Base-by-base conservation (phyloP, 2,888 invertebrate genomes). In the Melikaiella ostensackeni region DNA sequence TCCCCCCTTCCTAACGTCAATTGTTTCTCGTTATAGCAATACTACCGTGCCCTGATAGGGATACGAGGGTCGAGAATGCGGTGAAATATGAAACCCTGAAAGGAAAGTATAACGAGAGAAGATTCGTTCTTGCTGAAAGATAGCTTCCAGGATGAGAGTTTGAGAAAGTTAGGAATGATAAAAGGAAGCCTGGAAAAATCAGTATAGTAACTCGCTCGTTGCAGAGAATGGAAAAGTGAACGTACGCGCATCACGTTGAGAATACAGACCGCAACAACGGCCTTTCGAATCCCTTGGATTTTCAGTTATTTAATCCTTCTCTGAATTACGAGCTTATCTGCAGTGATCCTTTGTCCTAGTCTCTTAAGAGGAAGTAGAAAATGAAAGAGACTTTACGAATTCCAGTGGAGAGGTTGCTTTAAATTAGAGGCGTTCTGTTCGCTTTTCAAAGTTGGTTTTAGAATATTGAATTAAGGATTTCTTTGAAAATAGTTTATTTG, bases 251-350 rank as follows among this genome's bases (percentile, higher is more conserved):
- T 70, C 66, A 70, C 19, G n/a, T 42, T 42, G 24, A 24, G 42
- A 59, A 16, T 13, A 27, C 13, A 19, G 8, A 64, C 42, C 64
- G 42, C 24, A 64, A 27, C 9, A 38, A 63, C 35, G 63, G 35
- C 21, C 63, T 75, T 75, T 74, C 30, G 75, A 82, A 82, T 82
- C 77, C 46, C 55, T 35, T 38, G 77, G 80, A 80, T 84, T 83
- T 81, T 79, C 78, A 75, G 79, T 81, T 77, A 81, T 81, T 82
- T 81, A 81, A 84, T 84, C 84, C 79, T 74, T 77, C 81, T 79
- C 70, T 55, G 50, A 70, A 70, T 55, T 70, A 70, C 33, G 50
- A 70, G 70, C 46, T 50, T 70, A 50, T 70, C 50, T 70, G 1
- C 50, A 55, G 19, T 50, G 70, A 70, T 33, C 70, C 50, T 55